phyloP scores from a whole-genome alignment of 2,888 invertebrate species.

The Adela reaumurella region DNA sequence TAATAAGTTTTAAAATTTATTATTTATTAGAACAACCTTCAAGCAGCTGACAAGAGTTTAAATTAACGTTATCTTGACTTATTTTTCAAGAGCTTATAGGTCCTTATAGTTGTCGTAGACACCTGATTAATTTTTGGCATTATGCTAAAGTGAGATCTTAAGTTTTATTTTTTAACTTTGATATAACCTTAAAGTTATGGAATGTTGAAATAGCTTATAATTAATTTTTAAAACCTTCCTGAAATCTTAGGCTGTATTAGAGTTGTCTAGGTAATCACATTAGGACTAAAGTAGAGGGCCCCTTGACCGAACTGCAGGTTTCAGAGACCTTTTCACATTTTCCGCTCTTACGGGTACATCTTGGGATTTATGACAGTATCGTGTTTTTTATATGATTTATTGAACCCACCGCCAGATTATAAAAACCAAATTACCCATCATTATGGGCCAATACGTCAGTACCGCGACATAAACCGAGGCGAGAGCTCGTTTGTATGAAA shows the following conservation, averaged over 20 bases:
- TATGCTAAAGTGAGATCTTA: constrained; percentile 2
- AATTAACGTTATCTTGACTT: constrained; percentile 3
- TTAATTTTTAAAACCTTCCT: not conserved
- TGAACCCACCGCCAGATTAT: too few relatives aligned
- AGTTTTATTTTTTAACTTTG: constrained; percentile 1
- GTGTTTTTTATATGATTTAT: too few relatives aligned
- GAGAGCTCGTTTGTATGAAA: too few relatives aligned
- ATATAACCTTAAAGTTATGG: not conserved
- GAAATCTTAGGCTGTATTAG: not conserved
- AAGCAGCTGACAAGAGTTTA: constrained; percentile 1
- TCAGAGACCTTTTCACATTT: too few relatives aligned
- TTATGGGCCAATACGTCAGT: too few relatives aligned
- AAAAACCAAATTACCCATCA: too few relatives aligned
- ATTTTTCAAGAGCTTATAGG: not conserved
- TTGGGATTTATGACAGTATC: too few relatives aligned
- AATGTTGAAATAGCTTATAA: constrained; percentile 2
- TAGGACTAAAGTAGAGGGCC: too few relatives aligned
- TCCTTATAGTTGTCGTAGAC: constrained; percentile 1
- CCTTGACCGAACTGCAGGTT: too few relatives aligned
- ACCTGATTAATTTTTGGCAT: not conserved
- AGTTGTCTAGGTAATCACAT: constrained; percentile 2
- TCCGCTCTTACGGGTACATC: too few relatives aligned
- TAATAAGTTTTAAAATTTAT: constrained; percentile 1
- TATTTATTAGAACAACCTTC: not conserved
- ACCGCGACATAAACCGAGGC: too few relatives aligned